Percentiles rank a stretch among this genome's conserved stretches.
Conservation (phyloP, 2,113 vertebrate genomes). For the Clinocottus analis region DNA sequence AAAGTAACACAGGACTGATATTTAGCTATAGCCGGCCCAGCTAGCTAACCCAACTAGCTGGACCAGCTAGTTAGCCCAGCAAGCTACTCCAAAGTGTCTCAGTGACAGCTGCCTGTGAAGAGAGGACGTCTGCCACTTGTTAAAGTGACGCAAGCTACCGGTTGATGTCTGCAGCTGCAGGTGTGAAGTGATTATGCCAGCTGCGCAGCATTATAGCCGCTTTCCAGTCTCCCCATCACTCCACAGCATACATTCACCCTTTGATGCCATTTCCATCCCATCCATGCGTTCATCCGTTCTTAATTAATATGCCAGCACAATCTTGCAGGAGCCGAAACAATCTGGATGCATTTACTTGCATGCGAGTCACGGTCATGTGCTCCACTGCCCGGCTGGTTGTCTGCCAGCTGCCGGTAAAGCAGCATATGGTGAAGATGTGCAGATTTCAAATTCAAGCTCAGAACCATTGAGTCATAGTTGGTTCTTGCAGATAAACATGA, state of each 20-base stretch:
- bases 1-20: not conserved
- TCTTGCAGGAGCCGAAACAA: conserved; percentile 53
- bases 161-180: not conserved
- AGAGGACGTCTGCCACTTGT: not conserved
- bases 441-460: conserved; percentile 4
- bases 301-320: conserved; percentile 39
- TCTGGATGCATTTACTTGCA: conserved; percentile 59
- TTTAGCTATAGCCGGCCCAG: not conserved
- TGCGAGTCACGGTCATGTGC: conserved; percentile 30
- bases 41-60: too few species aligned
- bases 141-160: not conserved
- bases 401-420: conserved; percentile 46
- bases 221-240: not conserved
- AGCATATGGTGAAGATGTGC: conserved; percentile 48
- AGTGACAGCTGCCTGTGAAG: not conserved
- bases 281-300: conserved; percentile 35
- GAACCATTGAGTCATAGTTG: conserved; percentile 14
- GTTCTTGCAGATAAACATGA: not conserved
- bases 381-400: conserved; percentile 33
- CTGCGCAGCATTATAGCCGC: not conserved
- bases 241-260: not conserved
- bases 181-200: not conserved
- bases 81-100: not conserved
- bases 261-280: conserved; percentile 29
- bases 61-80: not conserved